Percentiles rank a stretch among this genome's conserved stretches.
phyloP scores from a whole-genome alignment of 1,140 invertebrate genomes.

The Neodiprion fabricii region DNA sequence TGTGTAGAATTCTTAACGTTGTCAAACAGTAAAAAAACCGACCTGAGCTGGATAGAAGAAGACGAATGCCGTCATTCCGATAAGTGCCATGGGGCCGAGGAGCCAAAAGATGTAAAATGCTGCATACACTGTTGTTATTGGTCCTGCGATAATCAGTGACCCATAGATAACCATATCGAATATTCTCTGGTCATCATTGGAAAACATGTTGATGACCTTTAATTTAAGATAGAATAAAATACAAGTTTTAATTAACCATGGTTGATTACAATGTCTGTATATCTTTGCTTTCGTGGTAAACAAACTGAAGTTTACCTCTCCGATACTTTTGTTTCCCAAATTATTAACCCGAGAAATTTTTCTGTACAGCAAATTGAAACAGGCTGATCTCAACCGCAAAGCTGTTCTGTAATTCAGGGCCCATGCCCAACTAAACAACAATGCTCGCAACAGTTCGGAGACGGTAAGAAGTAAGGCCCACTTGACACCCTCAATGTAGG shows the following conservation, averaged over 20 bases:
- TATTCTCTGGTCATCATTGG: slow-evolving; percentile 72
- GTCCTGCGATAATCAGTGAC: slow-evolving; percentile 70
- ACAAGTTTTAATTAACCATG: not conserved
- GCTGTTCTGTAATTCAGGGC: slow-evolving; percentile 69
- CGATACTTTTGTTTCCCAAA: slow-evolving; percentile 65
- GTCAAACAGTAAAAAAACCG: not conserved
- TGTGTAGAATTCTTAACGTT: slow-evolving; percentile 3
- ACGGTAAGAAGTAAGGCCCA: slow-evolving; percentile 63
- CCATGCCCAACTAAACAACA: slow-evolving; percentile 69
- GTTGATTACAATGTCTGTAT: too few relatives aligned
- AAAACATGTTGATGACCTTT: slow-evolving; percentile 74
- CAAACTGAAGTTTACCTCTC: slow-evolving; percentile 63
- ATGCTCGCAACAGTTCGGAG: slow-evolving; percentile 65
- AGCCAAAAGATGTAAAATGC: slow-evolving; percentile 67
- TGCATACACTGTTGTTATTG: slow-evolving; percentile 67
- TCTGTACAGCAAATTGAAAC: slow-evolving; percentile 68
- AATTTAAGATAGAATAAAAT: slow-evolving; percentile 30
- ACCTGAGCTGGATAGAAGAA: slow-evolving; percentile 74
- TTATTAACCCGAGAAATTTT: slow-evolving; percentile 68
- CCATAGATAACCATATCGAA: slow-evolving; percentile 70
- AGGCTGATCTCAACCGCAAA: slow-evolving; percentile 67
- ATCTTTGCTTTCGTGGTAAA: not conserved
- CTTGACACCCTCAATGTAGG: slow-evolving; percentile 55
- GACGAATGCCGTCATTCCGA: slow-evolving; percentile 70
- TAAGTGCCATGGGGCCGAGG: slow-evolving; percentile 68